Percentiles rank a stretch among this genome's conserved stretches.
phyloP scores from a whole-genome alignment of 2,888 invertebrate genomes.

The Caenorhabditis sp. region DNA sequence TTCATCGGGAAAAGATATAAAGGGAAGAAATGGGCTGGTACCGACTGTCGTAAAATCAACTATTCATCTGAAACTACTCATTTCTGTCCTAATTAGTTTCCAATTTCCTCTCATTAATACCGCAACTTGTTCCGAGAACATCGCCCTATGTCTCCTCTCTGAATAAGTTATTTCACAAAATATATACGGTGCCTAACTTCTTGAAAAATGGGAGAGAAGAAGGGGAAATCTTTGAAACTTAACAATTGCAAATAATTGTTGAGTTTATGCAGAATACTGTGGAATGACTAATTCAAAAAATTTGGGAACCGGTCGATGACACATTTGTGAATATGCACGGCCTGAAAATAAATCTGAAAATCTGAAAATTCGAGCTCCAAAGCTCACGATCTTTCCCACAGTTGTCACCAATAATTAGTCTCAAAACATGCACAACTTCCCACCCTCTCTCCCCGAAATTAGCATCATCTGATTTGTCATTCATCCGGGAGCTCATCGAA shows the following conservation, averaged over 20 bases:
- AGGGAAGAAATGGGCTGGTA: slow-evolving; percentile 8
- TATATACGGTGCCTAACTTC: slow-evolving; percentile 40
- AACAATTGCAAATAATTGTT: slow-evolving; percentile 29
- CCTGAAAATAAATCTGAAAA: not conserved
- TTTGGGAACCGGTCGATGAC: too few relatives aligned
- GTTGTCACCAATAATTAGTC: slow-evolving; percentile 18
- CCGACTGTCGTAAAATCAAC: slow-evolving; percentile 52
- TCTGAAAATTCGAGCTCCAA: not conserved
- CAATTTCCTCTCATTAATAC: slow-evolving; percentile 59
- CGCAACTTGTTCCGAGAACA: slow-evolving; percentile 51
- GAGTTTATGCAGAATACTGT: not conserved
- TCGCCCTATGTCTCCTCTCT: slow-evolving; percentile 26
- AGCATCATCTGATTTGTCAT: slow-evolving; percentile 54
- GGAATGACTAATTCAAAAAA: not conserved
- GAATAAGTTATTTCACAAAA: slow-evolving; percentile 42
- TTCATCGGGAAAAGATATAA: slow-evolving; percentile 39
- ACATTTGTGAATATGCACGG: too few relatives aligned
- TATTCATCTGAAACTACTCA: slow-evolving; percentile 58
- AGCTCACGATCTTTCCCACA: not conserved
- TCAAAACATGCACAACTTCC: slow-evolving; percentile 18
- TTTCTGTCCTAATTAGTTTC: slow-evolving; percentile 59
- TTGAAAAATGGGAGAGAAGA: not conserved
- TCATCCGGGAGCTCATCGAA: slow-evolving; percentile 59
- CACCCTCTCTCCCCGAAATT: slow-evolving; percentile 29
- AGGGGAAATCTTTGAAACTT: too few relatives aligned